A percentile compares a stretch with the other conserved stretches of the same genome.
Conservation (phyloP, 2,888 invertebrate species). For the Caenorhabditis sp. region DNA sequence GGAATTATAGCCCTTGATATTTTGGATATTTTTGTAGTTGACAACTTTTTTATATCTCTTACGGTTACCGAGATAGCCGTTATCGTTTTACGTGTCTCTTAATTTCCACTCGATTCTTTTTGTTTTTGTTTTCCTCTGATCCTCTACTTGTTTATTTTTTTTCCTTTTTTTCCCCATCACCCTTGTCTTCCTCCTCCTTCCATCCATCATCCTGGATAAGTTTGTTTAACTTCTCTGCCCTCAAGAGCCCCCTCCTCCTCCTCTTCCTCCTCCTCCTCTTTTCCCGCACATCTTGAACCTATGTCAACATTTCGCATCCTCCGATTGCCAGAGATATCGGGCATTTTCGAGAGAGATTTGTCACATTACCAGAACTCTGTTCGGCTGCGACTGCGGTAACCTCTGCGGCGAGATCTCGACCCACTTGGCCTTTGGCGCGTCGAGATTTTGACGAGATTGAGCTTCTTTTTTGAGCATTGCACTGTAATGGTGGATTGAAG, state of each 20-base stretch:
- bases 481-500: too few species aligned
- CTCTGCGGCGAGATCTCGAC: too few species aligned
- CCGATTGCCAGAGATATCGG: background rate
- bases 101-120: too few species aligned
- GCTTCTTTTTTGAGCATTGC: too few species aligned
- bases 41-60: too few species aligned
- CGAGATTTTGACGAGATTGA: too few species aligned
- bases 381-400: background rate
- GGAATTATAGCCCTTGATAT: too few species aligned
- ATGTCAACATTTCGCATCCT: conserved; percentile 51
- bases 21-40: too few species aligned
- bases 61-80: too few species aligned
- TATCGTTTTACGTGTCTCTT: too few species aligned
- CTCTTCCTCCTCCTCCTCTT: too few species aligned
- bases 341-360: conserved; percentile 16
- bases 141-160: background rate
- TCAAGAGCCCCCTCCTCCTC: conserved; percentile 23
- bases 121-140: background rate
- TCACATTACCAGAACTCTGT: conserved; percentile 5
- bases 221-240: conserved; percentile 12
- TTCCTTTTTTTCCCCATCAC: background rate
- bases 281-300: conserved; percentile 44
- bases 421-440: background rate
- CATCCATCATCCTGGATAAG: conserved; percentile 3
- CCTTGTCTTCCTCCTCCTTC: background rate